Conservation (phyloP, 2,888 invertebrate genomes). For the Leptura quadrifasciata region DNA sequence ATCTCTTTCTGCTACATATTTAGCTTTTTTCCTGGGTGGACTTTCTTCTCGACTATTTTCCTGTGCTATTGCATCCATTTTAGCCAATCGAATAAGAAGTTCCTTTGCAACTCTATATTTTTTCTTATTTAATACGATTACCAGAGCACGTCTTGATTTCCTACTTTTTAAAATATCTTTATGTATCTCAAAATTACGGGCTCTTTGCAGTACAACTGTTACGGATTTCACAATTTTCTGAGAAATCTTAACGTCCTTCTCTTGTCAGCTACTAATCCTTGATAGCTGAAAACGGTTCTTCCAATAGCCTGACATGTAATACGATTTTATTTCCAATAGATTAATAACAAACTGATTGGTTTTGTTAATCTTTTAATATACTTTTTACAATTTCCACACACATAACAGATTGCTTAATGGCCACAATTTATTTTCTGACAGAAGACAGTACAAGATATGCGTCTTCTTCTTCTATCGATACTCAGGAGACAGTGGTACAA, state of each 20-base stretch:
- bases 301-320: slow-evolving; percentile 24
- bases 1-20: slow-evolving; percentile 49
- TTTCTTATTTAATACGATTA: slow-evolving; percentile 20
- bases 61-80: slow-evolving; percentile 47
- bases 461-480: background rate
- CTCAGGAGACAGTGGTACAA: too few relatives aligned
- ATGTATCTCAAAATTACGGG: slow-evolving; percentile 19
- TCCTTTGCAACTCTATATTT: background rate
- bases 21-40: slow-evolving; percentile 57
- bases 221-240: slow-evolving; percentile 43
- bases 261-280: slow-evolving; percentile 45
- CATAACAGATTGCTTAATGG: background rate
- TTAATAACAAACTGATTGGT: background rate
- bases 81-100: slow-evolving; percentile 25
- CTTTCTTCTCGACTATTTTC: slow-evolving; percentile 48
- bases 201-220: slow-evolving; percentile 41
- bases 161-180: slow-evolving; percentile 32
- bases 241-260: slow-evolving; percentile 28
- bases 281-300: slow-evolving; percentile 4
- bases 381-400: background rate
- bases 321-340: background rate
- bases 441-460: background rate
- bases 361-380: background rate
- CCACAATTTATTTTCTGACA: background rate
- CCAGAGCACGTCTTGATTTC: slow-evolving; percentile 22